Percentiles rank a stretch among this genome's conserved stretches.
phyloP scores from a whole-genome alignment of 2,797 vertebrate genomes.

The Sebastes itinus region DNA sequence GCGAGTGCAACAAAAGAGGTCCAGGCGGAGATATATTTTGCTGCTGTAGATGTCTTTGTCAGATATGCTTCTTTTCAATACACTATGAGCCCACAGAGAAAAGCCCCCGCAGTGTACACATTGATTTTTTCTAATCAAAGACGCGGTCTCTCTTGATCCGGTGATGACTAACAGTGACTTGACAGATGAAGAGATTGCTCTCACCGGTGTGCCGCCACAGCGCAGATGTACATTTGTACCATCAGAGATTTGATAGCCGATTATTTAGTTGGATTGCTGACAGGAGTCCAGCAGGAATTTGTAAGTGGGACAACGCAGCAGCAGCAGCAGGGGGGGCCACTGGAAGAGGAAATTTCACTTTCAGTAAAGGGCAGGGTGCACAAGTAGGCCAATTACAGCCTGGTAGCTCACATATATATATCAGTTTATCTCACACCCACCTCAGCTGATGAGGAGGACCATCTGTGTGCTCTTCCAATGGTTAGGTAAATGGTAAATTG shows the following conservation, averaged over 20 bases:
- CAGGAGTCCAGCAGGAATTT: constrained; percentile 54
- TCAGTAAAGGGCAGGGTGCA: constrained; percentile 39
- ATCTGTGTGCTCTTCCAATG: constrained; percentile 53
- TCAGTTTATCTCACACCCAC: constrained; percentile 54
- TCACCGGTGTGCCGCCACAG: constrained; percentile 10
- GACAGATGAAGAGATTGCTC: constrained; percentile 65
- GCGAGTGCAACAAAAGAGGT: constrained; percentile 38
- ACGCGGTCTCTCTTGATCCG: constrained; percentile 43
- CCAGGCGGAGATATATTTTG: constrained; percentile 44
- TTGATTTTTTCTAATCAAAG: constrained; percentile 77
- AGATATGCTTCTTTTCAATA: constrained; percentile 61
- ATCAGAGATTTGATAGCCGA: constrained; percentile 50
- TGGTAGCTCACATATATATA: constrained; percentile 34
- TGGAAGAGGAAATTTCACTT: constrained; percentile 43
- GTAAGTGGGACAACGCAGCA: constrained; percentile 46
- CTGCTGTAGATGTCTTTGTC: constrained; percentile 58
- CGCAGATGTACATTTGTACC: constrained; percentile 45
- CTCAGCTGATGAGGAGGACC: constrained; percentile 39
- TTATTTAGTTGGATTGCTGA: constrained; percentile 49
- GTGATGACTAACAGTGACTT: constrained; percentile 67
- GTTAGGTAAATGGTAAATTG: neutral
- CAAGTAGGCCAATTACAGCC: constrained; percentile 49
- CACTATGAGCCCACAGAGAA: constrained; percentile 61
- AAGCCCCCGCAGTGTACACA: constrained; percentile 64
- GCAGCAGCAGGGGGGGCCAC: neutral